Percentiles rank a stretch among this genome's conserved stretches.
These are phyloP conservation scores for Mirza zaza DNA, from an alignment of 2,113 vertebrate species.

Conservation along the genomic window DNA sequence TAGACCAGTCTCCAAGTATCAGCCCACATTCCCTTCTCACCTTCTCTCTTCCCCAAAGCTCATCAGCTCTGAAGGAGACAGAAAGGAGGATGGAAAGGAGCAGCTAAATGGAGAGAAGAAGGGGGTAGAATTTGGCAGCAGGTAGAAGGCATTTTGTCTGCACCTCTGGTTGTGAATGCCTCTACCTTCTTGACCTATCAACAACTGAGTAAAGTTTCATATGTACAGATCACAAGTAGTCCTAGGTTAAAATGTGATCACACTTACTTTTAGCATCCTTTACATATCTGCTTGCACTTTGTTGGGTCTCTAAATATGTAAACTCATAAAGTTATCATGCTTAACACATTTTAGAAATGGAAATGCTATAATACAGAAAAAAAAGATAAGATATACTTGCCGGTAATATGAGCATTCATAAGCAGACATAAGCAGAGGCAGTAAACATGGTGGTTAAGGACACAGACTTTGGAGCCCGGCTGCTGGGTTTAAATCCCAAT, in stretches of 20 bases:
- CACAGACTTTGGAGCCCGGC: neutral
- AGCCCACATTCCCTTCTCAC: neutral
- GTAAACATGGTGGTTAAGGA: neutral
- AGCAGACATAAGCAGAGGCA: neutral
- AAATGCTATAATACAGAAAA: neutral
- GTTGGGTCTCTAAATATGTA: conserved; percentile 29
- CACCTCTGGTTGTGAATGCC: neutral
- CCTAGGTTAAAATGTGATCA: neutral
- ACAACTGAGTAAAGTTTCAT: neutral
- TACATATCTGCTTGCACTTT: neutral
- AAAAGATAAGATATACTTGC: neutral
- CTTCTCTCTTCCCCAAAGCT: neutral
- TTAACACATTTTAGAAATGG: conserved; percentile 49
- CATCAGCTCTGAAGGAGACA: neutral
- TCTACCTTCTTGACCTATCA: neutral
- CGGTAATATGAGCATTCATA: neutral
- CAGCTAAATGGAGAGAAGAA: neutral
- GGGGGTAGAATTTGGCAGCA: neutral
- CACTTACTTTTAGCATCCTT: neutral
- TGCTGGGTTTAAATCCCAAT: neutral
- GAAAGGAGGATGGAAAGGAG: neutral
- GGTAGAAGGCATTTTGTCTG: neutral
- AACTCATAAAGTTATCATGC: neutral
- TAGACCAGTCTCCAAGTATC: neutral
- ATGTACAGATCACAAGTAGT: neutral